Conservation (phyloP, 92 coral and sea anemone genomes). For the Porites cylindrica region DNA sequence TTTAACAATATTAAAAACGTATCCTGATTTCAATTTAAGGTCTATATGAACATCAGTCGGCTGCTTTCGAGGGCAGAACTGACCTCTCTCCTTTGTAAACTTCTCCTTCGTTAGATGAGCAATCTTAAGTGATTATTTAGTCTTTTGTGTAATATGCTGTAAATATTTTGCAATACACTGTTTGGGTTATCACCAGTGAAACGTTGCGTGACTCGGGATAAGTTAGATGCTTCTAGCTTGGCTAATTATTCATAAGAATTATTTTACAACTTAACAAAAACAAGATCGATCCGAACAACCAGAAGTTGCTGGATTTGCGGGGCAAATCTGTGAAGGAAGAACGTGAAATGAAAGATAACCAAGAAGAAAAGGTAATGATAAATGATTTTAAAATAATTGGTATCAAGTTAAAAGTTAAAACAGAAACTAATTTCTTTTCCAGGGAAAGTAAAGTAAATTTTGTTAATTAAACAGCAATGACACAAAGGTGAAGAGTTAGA, state of each 20-base stretch:
- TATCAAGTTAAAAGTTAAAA: too few species aligned
- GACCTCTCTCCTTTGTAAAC: too few species aligned
- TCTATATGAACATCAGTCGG: too few species aligned
- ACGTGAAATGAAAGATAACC: not conserved
- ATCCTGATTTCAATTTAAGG: too few species aligned
- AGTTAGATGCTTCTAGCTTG: too few species aligned
- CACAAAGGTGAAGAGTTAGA: too few species aligned
- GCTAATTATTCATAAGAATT: not conserved
- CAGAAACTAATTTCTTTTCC: too few species aligned
- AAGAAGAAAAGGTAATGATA: not conserved
- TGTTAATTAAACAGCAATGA: too few species aligned
- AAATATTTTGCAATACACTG: not conserved
- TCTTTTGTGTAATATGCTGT: not conserved
- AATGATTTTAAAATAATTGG: too few species aligned
- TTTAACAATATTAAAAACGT: not conserved
- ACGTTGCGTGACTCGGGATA: not conserved
- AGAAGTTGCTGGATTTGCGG: not conserved
- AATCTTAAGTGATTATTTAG: not conserved
- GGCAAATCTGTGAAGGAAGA: not conserved
- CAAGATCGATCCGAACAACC: not conserved
- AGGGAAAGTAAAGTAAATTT: too few species aligned
- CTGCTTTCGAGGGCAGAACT: too few species aligned
- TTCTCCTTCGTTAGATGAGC: too few species aligned
- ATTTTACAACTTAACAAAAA: not conserved
- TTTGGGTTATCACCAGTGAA: not conserved